phyloP scores from a whole-genome alignment of 1,140 invertebrate species.

The Lutraria rhynchaena region DNA sequence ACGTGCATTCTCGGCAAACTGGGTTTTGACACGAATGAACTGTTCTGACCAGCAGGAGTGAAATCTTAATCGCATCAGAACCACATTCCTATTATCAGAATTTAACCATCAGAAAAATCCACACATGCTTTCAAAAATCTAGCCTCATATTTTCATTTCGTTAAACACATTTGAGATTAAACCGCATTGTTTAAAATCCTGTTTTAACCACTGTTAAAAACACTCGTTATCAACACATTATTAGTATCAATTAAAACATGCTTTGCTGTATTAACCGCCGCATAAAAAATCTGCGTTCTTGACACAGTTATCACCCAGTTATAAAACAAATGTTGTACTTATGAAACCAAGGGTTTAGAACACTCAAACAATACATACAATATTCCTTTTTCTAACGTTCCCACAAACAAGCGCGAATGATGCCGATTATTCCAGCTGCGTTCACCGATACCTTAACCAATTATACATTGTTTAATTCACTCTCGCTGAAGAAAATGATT shows the following conservation, averaged over 20 bases:
- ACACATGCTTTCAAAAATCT: not conserved
- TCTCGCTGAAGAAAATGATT: constrained; percentile 1
- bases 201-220: not conserved
- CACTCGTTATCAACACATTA: not conserved
- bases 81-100: not conserved
- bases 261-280: not conserved
- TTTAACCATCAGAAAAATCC: too few species aligned
- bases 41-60: constrained; percentile 10
- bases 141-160: not conserved
- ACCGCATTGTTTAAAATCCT: not conserved
- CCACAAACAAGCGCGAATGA: not conserved
- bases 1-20: not conserved
- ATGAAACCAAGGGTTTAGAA: too few species aligned
- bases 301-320: too few species aligned
- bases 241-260: not conserved
- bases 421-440: not conserved
- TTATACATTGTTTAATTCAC: constrained; percentile 26
- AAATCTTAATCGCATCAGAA: not conserved
- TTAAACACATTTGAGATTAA: not conserved
- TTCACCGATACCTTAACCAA: not conserved
- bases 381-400: not conserved
- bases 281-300: not conserved
- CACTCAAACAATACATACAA: too few species aligned
- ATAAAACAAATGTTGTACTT: too few species aligned
- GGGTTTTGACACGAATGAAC: constrained; percentile 33